Conservation (phyloP, 2,113 vertebrate species). For the Neotoma lepida region DNA sequence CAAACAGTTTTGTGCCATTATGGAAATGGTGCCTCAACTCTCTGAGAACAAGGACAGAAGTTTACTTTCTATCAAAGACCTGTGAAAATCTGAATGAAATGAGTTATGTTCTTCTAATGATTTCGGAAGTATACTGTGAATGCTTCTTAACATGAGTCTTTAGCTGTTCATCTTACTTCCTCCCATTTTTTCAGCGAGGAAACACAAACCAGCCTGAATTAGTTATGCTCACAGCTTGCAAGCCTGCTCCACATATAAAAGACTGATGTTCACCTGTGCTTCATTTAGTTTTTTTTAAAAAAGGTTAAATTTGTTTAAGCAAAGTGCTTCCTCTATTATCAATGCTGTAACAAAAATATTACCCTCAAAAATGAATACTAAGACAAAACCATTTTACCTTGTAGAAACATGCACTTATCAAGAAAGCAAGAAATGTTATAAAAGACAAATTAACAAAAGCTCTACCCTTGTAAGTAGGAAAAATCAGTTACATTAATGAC, state of each 20-base stretch:
- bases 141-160: slow-evolving; percentile 42
- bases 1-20: slow-evolving; percentile 31
- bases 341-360: slow-evolving; percentile 44
- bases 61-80: slow-evolving; percentile 57
- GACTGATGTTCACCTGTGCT: background rate
- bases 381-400: slow-evolving; percentile 50
- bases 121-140: slow-evolving; percentile 57
- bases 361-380: background rate
- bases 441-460: slow-evolving; percentile 43
- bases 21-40: background rate
- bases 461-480: background rate
- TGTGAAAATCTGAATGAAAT: slow-evolving; percentile 43
- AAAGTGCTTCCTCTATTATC: slow-evolving; percentile 34
- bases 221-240: slow-evolving; percentile 35
- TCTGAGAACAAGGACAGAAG: slow-evolving; percentile 51
- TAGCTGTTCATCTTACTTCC: slow-evolving; percentile 47
- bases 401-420: slow-evolving; percentile 51
- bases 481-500: slow-evolving; percentile 44
- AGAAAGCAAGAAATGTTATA: slow-evolving; percentile 44
- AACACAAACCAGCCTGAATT: slow-evolving; percentile 54
- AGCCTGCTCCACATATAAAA: slow-evolving; percentile 31
- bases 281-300: slow-evolving; percentile 35
- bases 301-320: slow-evolving; percentile 42
- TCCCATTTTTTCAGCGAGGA: slow-evolving; percentile 24
- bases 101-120: slow-evolving; percentile 29